Conservation (phyloP, 2,888 invertebrate genomes). For the Belgica antarctica region DNA sequence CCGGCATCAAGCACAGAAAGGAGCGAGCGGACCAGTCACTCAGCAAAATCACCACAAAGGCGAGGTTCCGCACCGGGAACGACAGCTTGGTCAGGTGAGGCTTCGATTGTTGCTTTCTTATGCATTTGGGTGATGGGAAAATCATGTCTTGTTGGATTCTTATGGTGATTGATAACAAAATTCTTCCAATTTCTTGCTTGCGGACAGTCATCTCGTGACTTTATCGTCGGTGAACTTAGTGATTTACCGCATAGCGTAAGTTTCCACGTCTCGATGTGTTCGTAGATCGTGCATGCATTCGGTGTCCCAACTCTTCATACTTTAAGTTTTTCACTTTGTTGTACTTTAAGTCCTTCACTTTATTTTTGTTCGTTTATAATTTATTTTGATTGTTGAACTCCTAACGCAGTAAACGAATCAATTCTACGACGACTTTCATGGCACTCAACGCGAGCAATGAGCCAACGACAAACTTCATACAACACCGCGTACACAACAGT, state of each 20-base stretch:
- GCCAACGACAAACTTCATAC: conserved; percentile 43
- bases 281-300: conserved; percentile 13
- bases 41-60: conserved; percentile 48
- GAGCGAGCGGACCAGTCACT: conserved; percentile 57
- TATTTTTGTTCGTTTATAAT: conserved; percentile 33
- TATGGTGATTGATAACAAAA: conserved; percentile 17
- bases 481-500: conserved; percentile 45
- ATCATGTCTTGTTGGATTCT: conserved; percentile 46
- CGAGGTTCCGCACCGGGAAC: conserved; percentile 48
- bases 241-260: conserved; percentile 91
- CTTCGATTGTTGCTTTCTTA: not conserved
- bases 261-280: conserved; percentile 51
- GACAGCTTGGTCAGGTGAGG: conserved; percentile 54
- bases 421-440: conserved; percentile 40
- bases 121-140: too few species aligned
- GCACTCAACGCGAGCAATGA: conserved; percentile 34
- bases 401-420: conserved; percentile 41
- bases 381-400: conserved; percentile 19
- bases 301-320: not conserved
- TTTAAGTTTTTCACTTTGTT: not conserved
- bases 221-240: conserved; percentile 89
- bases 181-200: not conserved
- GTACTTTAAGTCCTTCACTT: conserved; percentile 41
- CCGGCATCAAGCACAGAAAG: conserved; percentile 70
- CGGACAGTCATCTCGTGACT: conserved; percentile 80